A percentile compares a stretch with the other conserved stretches of the same genome.
Conservation (phyloP, 2,113 vertebrate genomes). For the Chloropsis hardwickii region DNA sequence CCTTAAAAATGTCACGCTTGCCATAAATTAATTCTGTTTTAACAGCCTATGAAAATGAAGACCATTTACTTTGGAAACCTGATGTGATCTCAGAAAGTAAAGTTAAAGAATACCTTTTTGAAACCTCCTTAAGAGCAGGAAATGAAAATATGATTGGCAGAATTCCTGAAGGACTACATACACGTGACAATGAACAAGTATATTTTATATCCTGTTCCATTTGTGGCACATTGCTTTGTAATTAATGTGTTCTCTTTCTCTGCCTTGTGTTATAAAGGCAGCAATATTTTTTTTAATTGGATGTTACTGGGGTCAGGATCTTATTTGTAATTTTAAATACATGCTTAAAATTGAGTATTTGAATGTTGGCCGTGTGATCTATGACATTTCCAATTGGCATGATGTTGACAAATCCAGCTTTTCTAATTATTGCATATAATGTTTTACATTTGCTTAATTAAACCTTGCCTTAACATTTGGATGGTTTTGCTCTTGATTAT, state of each 20-base stretch:
- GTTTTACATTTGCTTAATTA: neutral
- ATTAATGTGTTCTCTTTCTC: neutral
- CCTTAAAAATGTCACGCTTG: neutral
- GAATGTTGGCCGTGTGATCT: neutral
- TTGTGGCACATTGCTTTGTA: neutral
- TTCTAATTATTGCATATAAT: neutral
- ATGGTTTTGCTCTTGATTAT: neutral
- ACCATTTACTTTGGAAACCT: constrained; percentile 93
- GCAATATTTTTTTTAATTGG: neutral
- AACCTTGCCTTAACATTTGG: neutral
- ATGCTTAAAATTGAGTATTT: neutral
- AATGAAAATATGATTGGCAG: constrained; percentile 76
- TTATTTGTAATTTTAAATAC: neutral
- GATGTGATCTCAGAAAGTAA: constrained; percentile 84
- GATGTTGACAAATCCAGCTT: neutral
- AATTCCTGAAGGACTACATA: constrained; percentile 77
- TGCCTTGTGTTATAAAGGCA: neutral
- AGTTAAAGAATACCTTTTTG: constrained; percentile 88
- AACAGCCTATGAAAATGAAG: constrained; percentile 89
- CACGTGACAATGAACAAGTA: constrained; percentile 92
- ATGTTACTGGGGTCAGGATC: neutral
- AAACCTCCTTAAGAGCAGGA: constrained; percentile 80
- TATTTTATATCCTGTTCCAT: neutral
- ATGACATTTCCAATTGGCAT: neutral
- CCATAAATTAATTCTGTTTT: constrained; percentile 14